A percentile compares a stretch with the other conserved stretches of the same genome.
Conservation (phyloP, 2,888 invertebrate genomes). For the Napeogenes inachia region DNA sequence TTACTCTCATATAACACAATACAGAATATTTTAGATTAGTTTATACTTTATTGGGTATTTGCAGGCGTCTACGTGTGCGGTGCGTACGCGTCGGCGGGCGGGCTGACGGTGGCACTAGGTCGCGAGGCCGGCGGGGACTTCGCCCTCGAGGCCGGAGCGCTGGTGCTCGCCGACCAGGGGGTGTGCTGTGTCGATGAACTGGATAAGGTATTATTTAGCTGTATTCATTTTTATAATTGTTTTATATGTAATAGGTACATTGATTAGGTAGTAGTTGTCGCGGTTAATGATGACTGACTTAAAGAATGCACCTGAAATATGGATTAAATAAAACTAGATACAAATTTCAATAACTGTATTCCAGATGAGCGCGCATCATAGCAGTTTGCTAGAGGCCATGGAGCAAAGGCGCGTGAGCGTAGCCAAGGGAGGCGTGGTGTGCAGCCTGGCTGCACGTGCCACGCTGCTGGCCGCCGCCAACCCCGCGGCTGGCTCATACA, state of each 20-base stretch:
- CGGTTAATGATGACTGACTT: too few relatives aligned
- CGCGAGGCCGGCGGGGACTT: slow-evolving; percentile 86
- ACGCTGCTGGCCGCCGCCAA: slow-evolving; percentile 96
- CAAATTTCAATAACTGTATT: background rate
- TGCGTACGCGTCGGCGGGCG: slow-evolving; percentile 88
- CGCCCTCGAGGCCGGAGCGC: slow-evolving; percentile 91
- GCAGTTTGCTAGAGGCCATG: slow-evolving; percentile 94
- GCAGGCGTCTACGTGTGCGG: slow-evolving; percentile 92
- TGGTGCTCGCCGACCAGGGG: slow-evolving; percentile 91
- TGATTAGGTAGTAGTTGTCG: background rate
- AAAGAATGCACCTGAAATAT: too few relatives aligned
- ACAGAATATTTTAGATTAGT: too few relatives aligned
- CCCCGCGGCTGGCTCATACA: slow-evolving; percentile 92
- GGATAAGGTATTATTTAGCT: slow-evolving; percentile 84
- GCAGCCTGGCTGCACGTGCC: slow-evolving; percentile 87
- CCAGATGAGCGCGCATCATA: slow-evolving; percentile 64
- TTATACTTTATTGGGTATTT: background rate
- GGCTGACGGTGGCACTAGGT: slow-evolving; percentile 86
- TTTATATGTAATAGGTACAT: background rate
- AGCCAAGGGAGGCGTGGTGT: slow-evolving; percentile 92
- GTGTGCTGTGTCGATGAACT: slow-evolving; percentile 97
- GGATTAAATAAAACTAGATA: too few relatives aligned
- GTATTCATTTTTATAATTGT: background rate
- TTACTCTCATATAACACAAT: too few relatives aligned
- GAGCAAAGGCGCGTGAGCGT: slow-evolving; percentile 94